Percentiles rank a stretch among this genome's conserved stretches.
phyloP scores from a whole-genome alignment of 2,113 vertebrate species.

The Sapayoa aenigma region DNA sequence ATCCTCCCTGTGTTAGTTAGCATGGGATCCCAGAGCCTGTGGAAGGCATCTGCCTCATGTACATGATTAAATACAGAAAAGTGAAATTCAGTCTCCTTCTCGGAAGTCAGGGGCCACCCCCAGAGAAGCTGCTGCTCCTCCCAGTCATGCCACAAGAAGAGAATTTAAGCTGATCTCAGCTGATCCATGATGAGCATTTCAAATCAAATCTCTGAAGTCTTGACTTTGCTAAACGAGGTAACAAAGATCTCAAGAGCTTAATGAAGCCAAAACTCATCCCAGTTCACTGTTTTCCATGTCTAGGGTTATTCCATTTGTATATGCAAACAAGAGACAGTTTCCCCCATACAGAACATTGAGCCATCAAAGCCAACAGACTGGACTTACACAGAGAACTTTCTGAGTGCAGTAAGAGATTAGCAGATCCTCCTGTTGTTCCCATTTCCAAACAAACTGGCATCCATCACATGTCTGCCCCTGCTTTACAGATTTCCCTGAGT shows the following conservation, averaged over 20 bases:
- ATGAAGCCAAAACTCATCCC: not conserved
- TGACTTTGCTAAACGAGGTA: fast-evolving
- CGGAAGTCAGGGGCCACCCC: not conserved
- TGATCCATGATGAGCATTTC: not conserved
- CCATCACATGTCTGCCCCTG: not conserved
- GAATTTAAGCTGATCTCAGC: not conserved
- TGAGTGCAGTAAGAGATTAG: not conserved
- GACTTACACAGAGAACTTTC: too few relatives aligned
- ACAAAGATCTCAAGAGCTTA: not conserved
- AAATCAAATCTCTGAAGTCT: not conserved
- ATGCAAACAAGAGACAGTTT: not conserved
- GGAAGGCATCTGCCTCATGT: not conserved
- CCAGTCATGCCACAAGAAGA: fast-evolving
- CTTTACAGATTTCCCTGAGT: too few relatives aligned
- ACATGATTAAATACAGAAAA: not conserved
- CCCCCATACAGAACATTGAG: not conserved
- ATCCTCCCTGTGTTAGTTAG: not conserved
- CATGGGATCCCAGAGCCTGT: not conserved
- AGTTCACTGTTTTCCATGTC: not conserved
- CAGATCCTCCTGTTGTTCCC: not conserved
- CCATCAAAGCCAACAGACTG: not conserved
- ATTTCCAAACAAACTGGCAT: not conserved
- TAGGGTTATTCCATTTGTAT: not conserved
- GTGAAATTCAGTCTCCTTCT: not conserved
- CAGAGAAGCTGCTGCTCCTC: not conserved